Base-by-base conservation (phyloP, 2,888 invertebrate species). In the Dicranocentrus wangi region DNA sequence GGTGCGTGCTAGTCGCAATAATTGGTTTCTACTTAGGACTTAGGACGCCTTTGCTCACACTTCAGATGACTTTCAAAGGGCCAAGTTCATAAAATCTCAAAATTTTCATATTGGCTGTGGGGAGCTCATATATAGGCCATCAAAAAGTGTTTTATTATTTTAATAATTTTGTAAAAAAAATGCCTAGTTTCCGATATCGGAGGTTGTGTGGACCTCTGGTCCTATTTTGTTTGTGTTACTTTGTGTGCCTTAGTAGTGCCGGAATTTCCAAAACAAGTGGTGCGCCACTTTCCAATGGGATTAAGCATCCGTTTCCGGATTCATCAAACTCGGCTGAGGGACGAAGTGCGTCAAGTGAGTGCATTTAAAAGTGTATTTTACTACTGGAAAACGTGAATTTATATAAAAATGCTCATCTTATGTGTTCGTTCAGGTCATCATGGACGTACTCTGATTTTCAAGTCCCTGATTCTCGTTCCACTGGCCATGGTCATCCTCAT, bases 381-480 rank as follows among this genome's bases (percentile, higher is more conserved):
- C 10, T 60, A 23, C 19, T n/a, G 1, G 2, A 60, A 60, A 58
- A 23, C 51, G 17, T 47, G 32, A 32, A 7, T 32, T 32, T 10
- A 3, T 10, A 32, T 32, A 32, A 58, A 17, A 17, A 17, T 53
- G 1, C 1, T 53, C 2, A 53, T 17, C 2, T 7, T n/a, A 17
- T 53, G 10, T 19, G 17, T 17, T 53, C 53, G 1, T 53, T 32
- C 17, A 79, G 79, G 47, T 47, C 42, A 17, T 17, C 43, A 71
- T 25, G 81, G 75, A 47, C 69, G 83, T 42, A 66, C 69, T 42
- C 23, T 83, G 13, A 10, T 81, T 21, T 63, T 83, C 53, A 81
- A 81, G 25, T 73, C 81, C 27, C 65, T 83, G 0, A 42, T 83
- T 2, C 43, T 83, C 13, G 70, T 65, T 23, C 83, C 83, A 21